Percentiles rank a stretch among this genome's conserved stretches.
These are phyloP conservation scores for Lucinisca nassula DNA, from an alignment of 2,888 invertebrate genomes.

Conservation along the genomic window DNA sequence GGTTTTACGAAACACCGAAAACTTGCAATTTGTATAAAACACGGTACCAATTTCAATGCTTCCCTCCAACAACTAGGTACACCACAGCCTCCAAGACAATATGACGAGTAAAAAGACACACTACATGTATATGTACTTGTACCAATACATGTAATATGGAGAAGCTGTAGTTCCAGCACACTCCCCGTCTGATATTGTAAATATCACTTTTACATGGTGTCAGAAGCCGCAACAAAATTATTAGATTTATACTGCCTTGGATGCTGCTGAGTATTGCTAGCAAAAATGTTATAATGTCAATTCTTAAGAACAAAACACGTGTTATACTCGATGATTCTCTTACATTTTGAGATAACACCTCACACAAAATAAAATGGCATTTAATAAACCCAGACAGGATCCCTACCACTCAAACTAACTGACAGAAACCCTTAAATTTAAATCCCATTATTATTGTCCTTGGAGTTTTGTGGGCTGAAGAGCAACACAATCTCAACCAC, in stretches of 20 bases:
- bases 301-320: not conserved
- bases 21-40: not conserved
- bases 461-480: not conserved
- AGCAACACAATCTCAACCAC: conserved; percentile 7
- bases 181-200: conserved; percentile 31
- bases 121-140: too few species aligned
- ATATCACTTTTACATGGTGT: conserved; percentile 23
- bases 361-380: not conserved
- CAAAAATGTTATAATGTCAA: not conserved
- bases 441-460: not conserved
- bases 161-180: conserved; percentile 2
- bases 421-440: not conserved
- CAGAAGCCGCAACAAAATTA: not conserved
- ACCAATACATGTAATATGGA: not conserved
- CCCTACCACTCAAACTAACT: not conserved
- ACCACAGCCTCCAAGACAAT: not conserved
- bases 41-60: not conserved
- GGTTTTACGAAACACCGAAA: not conserved
- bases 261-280: not conserved
- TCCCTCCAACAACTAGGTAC: not conserved
- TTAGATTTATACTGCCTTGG: not conserved
- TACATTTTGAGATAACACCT: not conserved
- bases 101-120: not conserved
- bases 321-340: not conserved
- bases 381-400: not conserved